Evolutionary conservation across 2,888 invertebrate species (phyloP), one percentile per base, ranked within the genome.

Genomic region (Encarsia formosa): DNA sequence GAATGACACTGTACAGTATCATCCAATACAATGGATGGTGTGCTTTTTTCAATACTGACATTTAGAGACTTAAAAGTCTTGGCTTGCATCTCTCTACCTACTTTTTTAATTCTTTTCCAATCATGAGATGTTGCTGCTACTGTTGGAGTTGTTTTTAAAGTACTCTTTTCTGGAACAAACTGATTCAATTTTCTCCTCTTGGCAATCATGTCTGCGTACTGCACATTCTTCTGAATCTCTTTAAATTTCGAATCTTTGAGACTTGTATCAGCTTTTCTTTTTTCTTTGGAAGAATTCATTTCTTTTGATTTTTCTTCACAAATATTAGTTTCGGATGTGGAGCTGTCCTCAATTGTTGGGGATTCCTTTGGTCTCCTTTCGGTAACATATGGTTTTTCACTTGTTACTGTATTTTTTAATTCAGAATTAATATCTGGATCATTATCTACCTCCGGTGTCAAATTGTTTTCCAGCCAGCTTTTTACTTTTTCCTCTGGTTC

Each of bases 41-140:
- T 16, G n/a, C 11, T 54, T 24, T 50, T 62, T 49, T 65, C 65
- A 18, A 61, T 55, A 26, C 63, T 61, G 22, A 68, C 59, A 47
- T 64, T 52, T 35, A 69, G 52, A 3, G 59, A 59, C 31, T 60
- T 68, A 5, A 63, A 52, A 15, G 61, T 66, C 24, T 56, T 63
- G 34, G 48, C 60, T 26, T 51, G 59, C 62, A 67, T 62, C 57
- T 68, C 68, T 53, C 65, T 68, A 4, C 64, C 66, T 31, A 68
- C 60, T 34, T 55, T 23, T 26, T 54, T 60, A 1, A 69, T 57
- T 13, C 59, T 48, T 1, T 50, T 51, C 69, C 69, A 69, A n/a
- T 57, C 43, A 18, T 52, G 52, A 8, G 26, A 52, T 40, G 34
- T 16, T 26, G 44, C 39, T 26, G 54, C 37, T 3, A 52, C 32